Conservation (phyloP, 2,888 invertebrate genomes). For the Sarcophaga subvicina region DNA sequence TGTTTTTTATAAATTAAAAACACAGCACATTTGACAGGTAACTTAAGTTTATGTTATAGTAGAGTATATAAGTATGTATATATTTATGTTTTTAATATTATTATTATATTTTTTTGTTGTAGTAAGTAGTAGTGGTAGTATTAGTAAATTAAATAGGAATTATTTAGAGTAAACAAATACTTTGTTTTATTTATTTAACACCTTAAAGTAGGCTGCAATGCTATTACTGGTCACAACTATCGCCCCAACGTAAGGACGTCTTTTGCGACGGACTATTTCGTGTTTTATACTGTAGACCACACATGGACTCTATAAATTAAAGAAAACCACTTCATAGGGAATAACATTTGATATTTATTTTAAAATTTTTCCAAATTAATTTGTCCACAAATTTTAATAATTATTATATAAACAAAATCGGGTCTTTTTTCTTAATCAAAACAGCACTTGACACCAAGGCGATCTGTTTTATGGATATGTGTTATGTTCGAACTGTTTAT, state of each 20-base stretch:
- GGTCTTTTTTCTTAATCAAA: background rate
- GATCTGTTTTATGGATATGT: background rate
- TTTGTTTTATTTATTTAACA: constrained; percentile 9
- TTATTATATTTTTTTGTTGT: constrained; percentile 25
- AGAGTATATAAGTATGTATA: background rate
- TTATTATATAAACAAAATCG: background rate
- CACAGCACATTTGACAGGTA: constrained; percentile 68
- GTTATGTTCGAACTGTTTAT: constrained; percentile 1
- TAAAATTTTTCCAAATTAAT: constrained; percentile 15
- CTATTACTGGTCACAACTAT: constrained; percentile 87
- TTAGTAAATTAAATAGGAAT: constrained; percentile 73
- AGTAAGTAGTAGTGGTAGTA: constrained; percentile 72
- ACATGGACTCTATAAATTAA: constrained; percentile 87
- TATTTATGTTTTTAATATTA: constrained; percentile 7
- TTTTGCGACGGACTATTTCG: constrained; percentile 98
- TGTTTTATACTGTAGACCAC: constrained; percentile 97
- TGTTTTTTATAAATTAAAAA: constrained; percentile 51
- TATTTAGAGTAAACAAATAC: constrained; percentile 22
- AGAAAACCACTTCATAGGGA: constrained; percentile 54
- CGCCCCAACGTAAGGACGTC: constrained; percentile 98
- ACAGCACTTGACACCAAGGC: background rate
- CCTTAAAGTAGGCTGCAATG: background rate
- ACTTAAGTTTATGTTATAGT: constrained; percentile 38
- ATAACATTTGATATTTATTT: constrained; percentile 36
- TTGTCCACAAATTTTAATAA: constrained; percentile 1